phyloP scores from a whole-genome alignment of 2,888 invertebrate genomes.

The Thecophora atra region DNA sequence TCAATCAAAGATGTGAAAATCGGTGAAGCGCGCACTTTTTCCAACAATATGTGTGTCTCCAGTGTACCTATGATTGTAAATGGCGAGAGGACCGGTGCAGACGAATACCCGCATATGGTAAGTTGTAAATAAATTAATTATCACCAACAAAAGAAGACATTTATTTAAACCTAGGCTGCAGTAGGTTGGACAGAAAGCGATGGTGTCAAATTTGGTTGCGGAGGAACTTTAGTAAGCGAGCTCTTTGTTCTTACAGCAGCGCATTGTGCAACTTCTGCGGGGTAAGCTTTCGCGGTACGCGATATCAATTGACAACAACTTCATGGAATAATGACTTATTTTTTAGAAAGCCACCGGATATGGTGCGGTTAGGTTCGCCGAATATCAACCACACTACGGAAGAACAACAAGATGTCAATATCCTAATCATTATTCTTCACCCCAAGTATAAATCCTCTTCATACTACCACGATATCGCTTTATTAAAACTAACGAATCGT shows the following conservation, averaged over 20 bases:
- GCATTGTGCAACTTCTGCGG: slow-evolving; percentile 57
- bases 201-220: slow-evolving; percentile 61
- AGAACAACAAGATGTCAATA: slow-evolving; percentile 64
- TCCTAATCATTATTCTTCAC: slow-evolving; percentile 66
- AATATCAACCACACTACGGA: slow-evolving; percentile 65
- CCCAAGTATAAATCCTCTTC: slow-evolving; percentile 67
- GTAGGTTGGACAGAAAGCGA: slow-evolving; percentile 60
- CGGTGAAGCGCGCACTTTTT: slow-evolving; percentile 49
- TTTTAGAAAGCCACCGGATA: slow-evolving; percentile 66
- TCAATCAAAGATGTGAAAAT: slow-evolving; percentile 53
- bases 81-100: slow-evolving; percentile 66
- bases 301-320: neutral
- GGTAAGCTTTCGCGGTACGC: slow-evolving; percentile 44
- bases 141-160: neutral
- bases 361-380: slow-evolving; percentile 68
- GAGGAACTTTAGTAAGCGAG: slow-evolving; percentile 56
- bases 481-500: slow-evolving; percentile 66
- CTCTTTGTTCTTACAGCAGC: slow-evolving; percentile 57
- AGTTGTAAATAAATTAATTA: neutral
- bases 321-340: neutral
- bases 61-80: slow-evolving; percentile 69
- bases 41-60: slow-evolving; percentile 57
- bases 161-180: slow-evolving; percentile 51
- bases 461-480: slow-evolving; percentile 72
- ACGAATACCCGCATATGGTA: slow-evolving; percentile 72